A percentile compares a stretch with the other conserved stretches of the same genome.
phyloP scores from a whole-genome alignment of 2,797 vertebrate species.

The Thamnophis elegans region DNA sequence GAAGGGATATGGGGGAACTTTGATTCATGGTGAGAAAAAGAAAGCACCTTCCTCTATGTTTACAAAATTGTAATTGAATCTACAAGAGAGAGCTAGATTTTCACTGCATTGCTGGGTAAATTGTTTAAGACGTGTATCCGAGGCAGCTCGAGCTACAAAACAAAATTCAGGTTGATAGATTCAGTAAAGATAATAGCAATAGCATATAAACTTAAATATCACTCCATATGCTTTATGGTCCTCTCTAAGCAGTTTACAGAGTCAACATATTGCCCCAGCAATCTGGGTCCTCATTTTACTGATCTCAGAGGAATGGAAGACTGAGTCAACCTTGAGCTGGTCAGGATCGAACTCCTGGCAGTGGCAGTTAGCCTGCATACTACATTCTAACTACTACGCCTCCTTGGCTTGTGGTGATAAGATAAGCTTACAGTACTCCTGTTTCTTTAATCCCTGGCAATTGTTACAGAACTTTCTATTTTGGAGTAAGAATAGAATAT shows the following conservation, averaged over 20 bases:
- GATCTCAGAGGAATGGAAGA: neutral
- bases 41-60: neutral
- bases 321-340: neutral
- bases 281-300: neutral
- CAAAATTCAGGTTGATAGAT: neutral
- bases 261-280: neutral
- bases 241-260: neutral
- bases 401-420: neutral
- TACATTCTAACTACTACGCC: neutral
- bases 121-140: neutral
- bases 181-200: neutral
- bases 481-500: neutral
- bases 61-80: neutral
- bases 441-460: neutral
- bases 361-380: neutral
- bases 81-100: neutral
- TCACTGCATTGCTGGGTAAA: neutral
- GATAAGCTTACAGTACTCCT: neutral
- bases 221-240: neutral
- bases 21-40: neutral
- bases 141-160: neutral
- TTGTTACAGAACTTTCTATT: neutral
- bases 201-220: neutral
- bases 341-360: neutral
- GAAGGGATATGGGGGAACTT: neutral